Percentiles rank a stretch among this genome's conserved stretches.
Evolutionary conservation across 2,113 vertebrate species (phyloP).

Genomic region (Cariama cristata): DNA sequence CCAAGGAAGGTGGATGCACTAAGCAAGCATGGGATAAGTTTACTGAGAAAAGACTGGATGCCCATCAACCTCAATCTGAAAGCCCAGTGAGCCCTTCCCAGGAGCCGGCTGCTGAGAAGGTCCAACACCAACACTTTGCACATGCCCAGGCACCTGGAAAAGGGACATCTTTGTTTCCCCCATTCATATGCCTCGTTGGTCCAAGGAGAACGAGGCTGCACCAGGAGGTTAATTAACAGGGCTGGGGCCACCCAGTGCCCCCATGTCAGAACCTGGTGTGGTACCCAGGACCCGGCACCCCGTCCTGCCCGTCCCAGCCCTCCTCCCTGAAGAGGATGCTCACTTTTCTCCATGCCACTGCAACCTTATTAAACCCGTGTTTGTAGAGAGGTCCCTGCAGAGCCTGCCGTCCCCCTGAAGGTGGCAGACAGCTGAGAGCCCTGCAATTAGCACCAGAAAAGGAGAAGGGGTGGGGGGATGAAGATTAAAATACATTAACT

Average conservation of each 20-base stretch:
- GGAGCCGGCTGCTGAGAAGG: background rate
- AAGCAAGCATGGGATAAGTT: background rate
- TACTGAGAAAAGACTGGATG: background rate
- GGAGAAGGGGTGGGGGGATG: background rate
- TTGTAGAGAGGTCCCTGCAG: constrained; percentile 16
- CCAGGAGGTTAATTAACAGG: background rate
- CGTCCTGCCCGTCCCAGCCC: accelerated
- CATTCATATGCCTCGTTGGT: background rate
- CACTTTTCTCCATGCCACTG: background rate
- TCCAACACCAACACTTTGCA: background rate
- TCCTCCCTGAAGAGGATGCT: background rate
- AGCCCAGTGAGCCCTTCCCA: background rate
- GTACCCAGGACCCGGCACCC: background rate
- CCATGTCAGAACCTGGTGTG: accelerated
- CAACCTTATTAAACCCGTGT: constrained; percentile 9
- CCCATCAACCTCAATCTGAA: background rate
- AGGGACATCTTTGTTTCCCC: background rate
- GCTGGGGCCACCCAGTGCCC: accelerated
- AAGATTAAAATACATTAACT: constrained; percentile 72
- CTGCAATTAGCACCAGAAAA: constrained; percentile 58
- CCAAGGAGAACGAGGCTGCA: background rate
- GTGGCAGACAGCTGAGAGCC: constrained; percentile 42
- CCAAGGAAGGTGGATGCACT: background rate
- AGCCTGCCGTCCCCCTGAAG: background rate
- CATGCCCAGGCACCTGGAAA: background rate